Evolutionary conservation across 2,797 vertebrate genomes (phyloP).

Genomic region (Clarias platycephalus): DNA sequence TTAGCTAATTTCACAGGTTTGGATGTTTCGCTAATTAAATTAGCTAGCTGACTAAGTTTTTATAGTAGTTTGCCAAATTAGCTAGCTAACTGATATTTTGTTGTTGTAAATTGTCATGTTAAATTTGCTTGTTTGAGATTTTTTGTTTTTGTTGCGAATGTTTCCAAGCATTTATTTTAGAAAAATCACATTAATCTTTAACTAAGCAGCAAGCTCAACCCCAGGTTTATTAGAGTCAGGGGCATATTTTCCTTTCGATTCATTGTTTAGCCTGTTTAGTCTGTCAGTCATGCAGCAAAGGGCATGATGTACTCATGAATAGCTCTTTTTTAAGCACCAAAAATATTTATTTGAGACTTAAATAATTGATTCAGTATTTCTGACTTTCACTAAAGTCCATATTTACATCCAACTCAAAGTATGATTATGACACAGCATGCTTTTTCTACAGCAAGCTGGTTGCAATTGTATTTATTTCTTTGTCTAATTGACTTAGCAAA

Average conservation of each 20-base stretch:
- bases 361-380: neutral
- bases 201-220: neutral
- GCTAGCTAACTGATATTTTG: neutral
- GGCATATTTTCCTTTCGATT: neutral
- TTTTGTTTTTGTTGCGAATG: neutral
- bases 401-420: neutral
- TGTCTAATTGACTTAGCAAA: neutral
- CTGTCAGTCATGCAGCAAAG: neutral
- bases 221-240: neutral
- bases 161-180: neutral
- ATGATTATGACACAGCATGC: neutral
- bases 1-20: neutral
- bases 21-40: neutral
- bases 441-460: neutral
- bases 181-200: neutral
- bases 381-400: neutral
- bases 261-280: too few relatives aligned
- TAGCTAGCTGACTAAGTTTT: neutral
- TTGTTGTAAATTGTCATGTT: neutral
- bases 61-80: neutral
- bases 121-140: neutral
- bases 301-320: neutral
- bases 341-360: neutral
- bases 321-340: neutral
- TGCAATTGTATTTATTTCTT: neutral